Conservation (phyloP, 2,113 vertebrate species). For the Microtus montanus region DNA sequence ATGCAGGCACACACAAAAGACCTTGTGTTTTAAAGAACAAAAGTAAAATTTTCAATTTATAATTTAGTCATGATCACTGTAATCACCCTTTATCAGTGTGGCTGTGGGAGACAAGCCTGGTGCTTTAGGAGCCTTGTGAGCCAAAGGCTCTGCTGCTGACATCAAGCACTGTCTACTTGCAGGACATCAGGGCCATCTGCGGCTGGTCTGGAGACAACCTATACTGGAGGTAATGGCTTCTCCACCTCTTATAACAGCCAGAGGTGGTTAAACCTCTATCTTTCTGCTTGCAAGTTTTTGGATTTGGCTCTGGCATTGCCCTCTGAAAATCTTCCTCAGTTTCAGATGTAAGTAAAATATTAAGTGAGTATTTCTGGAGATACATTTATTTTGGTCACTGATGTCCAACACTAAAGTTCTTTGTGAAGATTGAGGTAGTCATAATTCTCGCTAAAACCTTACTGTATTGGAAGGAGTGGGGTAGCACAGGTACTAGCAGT, state of each 20-base stretch:
- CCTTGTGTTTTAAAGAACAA: slow-evolving; percentile 14
- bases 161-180: slow-evolving; percentile 45
- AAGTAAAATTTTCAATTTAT: slow-evolving; percentile 15
- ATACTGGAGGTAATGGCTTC: slow-evolving; percentile 97
- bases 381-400: slow-evolving; percentile 38
- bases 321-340: slow-evolving; percentile 98
- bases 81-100: neutral
- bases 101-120: slow-evolving; percentile 18
- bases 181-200: slow-evolving; percentile 96
- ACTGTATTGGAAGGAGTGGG: neutral
- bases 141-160: slow-evolving; percentile 33
- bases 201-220: slow-evolving; percentile 97
- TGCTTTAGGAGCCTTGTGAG: slow-evolving; percentile 18
- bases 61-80: slow-evolving; percentile 19
- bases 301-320: slow-evolving; percentile 97
- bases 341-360: slow-evolving; percentile 95
- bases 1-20: neutral
- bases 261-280: slow-evolving; percentile 98
- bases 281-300: slow-evolving; percentile 98
- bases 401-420: slow-evolving; percentile 31
- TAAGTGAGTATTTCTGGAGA: neutral
- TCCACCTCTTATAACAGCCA: slow-evolving; percentile 99
- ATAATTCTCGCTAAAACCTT: slow-evolving; percentile 24
- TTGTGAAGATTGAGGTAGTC: neutral
- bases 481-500: neutral